phyloP scores from a whole-genome alignment of 1,140 invertebrate species.

The Schmidtea mediterranea region DNA sequence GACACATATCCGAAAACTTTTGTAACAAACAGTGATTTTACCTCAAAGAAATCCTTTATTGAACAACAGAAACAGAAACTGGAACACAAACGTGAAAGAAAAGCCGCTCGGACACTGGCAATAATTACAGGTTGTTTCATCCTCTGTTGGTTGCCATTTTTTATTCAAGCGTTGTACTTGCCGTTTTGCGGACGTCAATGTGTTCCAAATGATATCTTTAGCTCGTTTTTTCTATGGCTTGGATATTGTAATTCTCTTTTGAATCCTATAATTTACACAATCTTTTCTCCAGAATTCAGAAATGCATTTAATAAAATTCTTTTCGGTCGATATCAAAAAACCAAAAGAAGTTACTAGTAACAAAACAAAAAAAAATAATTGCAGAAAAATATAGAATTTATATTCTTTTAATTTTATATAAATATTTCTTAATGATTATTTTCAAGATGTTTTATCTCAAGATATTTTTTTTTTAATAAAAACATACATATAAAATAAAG shows the following conservation, averaged over 20 bases:
- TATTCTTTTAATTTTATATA: too few species aligned
- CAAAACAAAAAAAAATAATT: too few species aligned
- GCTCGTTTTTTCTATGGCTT: conserved; percentile 6
- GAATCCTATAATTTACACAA: conserved; percentile 11
- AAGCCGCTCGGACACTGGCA: conserved; percentile 16
- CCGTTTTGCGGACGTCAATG: conserved; percentile 13
- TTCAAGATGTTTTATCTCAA: too few species aligned
- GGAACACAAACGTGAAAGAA: conserved; percentile 14
- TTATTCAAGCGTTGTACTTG: conserved; percentile 3
- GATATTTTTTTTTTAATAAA: too few species aligned
- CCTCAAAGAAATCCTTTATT: not conserved
- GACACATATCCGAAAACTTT: too few species aligned
- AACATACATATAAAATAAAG: too few species aligned
- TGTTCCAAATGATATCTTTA: not conserved
- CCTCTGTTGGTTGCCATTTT: conserved; percentile 10
- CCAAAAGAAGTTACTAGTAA: not conserved
- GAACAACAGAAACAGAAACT: conserved; percentile 12
- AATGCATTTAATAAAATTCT: conserved; percentile 9
- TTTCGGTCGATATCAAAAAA: conserved; percentile 7
- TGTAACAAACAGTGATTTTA: too few species aligned
- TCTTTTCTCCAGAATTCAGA: conserved; percentile 11
- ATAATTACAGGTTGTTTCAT: conserved; percentile 14
- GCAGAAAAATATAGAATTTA: too few species aligned
- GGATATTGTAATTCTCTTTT: conserved; percentile 9
- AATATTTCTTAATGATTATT: too few species aligned